Evolutionary conservation across 2,113 vertebrate genomes (phyloP).

Genomic region (Penelope pileata): DNA sequence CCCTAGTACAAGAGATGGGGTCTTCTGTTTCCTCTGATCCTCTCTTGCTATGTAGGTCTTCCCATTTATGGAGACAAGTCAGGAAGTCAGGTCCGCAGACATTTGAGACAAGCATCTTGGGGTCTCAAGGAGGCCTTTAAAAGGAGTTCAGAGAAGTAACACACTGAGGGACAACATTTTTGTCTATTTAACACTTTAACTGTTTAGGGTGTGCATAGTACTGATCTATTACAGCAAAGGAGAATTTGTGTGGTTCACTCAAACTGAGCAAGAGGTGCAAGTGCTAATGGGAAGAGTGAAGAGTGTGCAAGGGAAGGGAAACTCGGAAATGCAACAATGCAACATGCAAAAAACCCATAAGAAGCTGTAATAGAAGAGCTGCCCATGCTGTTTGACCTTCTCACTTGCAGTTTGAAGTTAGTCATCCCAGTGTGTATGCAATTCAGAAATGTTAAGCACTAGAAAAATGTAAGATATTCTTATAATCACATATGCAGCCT

Average conservation of each 20-base stretch:
- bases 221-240: neutral
- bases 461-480: conserved; percentile 1
- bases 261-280: neutral
- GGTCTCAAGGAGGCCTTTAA: neutral
- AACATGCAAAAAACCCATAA: neutral
- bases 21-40: neutral
- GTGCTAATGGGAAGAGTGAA: neutral
- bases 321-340: neutral
- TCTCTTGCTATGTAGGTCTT: neutral
- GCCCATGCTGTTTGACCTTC: neutral
- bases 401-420: neutral
- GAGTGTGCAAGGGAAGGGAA: neutral
- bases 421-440: neutral
- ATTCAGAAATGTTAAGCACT: neutral
- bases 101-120: neutral
- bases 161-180: neutral
- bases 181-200: neutral
- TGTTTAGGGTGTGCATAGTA: neutral
- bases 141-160: neutral
- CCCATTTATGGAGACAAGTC: neutral
- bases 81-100: neutral
- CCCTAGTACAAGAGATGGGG: neutral
- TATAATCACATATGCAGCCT: neutral
- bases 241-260: neutral
- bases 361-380: neutral